Evolutionary conservation across 2,888 invertebrate genomes (phyloP).

Genomic region (Auanema sp.): DNA sequence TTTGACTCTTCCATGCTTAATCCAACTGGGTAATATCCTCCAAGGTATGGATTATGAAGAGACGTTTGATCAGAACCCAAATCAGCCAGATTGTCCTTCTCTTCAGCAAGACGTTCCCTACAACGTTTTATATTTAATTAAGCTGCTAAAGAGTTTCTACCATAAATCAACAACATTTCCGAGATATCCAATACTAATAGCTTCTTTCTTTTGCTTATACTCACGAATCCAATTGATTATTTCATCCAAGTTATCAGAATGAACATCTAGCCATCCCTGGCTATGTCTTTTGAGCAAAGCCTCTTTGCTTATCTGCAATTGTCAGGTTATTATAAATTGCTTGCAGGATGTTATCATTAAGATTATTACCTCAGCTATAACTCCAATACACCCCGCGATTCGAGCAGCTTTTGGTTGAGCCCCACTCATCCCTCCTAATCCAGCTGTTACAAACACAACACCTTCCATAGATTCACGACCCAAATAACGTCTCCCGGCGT

Average conservation of each 20-base stretch:
- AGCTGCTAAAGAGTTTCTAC: slow-evolving; percentile 61
- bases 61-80: slow-evolving; percentile 73
- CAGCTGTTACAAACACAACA: slow-evolving; percentile 69
- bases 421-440: slow-evolving; percentile 69
- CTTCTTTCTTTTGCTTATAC: slow-evolving; percentile 56
- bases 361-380: slow-evolving; percentile 70
- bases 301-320: slow-evolving; percentile 66
- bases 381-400: slow-evolving; percentile 72
- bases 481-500: slow-evolving; percentile 71
- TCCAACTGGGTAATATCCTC: slow-evolving; percentile 65
- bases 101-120: slow-evolving; percentile 69
- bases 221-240: slow-evolving; percentile 56
- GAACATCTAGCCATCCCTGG: slow-evolving; percentile 72
- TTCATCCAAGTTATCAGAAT: slow-evolving; percentile 66
- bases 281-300: slow-evolving; percentile 70
- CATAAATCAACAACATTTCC: slow-evolving; percentile 71
- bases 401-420: slow-evolving; percentile 73
- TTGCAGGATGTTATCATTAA: background rate
- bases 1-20: slow-evolving; percentile 68
- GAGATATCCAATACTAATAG: slow-evolving; percentile 70
- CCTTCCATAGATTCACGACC: slow-evolving; percentile 67
- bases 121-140: slow-evolving; percentile 6
- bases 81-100: slow-evolving; percentile 70
- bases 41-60: slow-evolving; percentile 71
- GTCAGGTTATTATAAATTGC: background rate